Evolutionary conservation across 2,888 invertebrate species (phyloP).

Genomic region (Exephanes ischioxanthus): DNA sequence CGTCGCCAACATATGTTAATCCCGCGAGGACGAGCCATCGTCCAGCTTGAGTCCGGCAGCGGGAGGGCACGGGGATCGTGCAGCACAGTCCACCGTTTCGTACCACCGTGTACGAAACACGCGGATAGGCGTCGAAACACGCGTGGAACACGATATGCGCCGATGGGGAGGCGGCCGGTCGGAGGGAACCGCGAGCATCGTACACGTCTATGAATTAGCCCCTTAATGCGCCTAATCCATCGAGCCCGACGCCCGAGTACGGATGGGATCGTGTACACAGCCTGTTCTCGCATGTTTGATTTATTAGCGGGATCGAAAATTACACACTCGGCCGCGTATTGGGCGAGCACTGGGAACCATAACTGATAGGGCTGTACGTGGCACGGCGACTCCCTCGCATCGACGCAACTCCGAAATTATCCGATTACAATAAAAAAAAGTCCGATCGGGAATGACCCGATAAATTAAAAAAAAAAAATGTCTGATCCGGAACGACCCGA

Average conservation of each 20-base stretch:
- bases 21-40: conserved; percentile 55
- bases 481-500: too few relatives aligned
- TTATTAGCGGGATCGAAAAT: conserved; percentile 59
- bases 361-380: background rate
- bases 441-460: too few relatives aligned
- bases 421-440: background rate
- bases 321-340: conserved; percentile 20
- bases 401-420: background rate
- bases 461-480: too few relatives aligned
- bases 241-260: conserved; percentile 18
- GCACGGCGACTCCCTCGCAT: background rate
- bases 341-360: background rate
- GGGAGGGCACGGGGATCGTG: conserved; percentile 27
- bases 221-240: conserved; percentile 61
- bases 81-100: background rate
- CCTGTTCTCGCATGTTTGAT: conserved; percentile 50
- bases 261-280: conserved; percentile 17
- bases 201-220: conserved; percentile 61
- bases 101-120: background rate
- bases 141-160: conserved; percentile 9
- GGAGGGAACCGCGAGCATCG: conserved; percentile 10
- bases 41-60: conserved; percentile 7
- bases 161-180: background rate
- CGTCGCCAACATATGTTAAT: conserved; percentile 61
- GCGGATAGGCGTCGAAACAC: conserved; percentile 5